A percentile compares a stretch with the other conserved stretches of the same genome.
Evolutionary conservation across 2,797 vertebrate genomes (phyloP).

Genomic region (Urophycis tenuis): DNA sequence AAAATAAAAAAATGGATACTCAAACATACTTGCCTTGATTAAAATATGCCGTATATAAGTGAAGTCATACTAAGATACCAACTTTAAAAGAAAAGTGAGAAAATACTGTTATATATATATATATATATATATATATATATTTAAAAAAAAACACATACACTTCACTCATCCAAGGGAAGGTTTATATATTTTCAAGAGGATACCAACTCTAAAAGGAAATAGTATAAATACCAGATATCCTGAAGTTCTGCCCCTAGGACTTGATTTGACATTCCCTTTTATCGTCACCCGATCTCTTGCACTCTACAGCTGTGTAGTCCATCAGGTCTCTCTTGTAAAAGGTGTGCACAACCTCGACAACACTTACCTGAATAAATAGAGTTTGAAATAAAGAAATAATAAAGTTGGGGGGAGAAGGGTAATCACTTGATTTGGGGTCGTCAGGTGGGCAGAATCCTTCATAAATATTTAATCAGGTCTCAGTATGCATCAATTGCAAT

Average conservation of each 20-base stretch:
- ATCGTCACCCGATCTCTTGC: neutral
- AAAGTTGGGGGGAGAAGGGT: no score
- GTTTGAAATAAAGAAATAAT: no score
- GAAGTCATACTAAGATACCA: no score
- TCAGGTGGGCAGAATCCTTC: neutral
- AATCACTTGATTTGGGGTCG: neutral
- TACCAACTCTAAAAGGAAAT: neutral
- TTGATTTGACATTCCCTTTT: neutral
- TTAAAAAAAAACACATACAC: no score
- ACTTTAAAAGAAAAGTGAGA: neutral
- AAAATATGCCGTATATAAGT: no score
- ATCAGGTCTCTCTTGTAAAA: neutral
- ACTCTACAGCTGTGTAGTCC: neutral
- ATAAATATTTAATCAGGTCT: neutral
- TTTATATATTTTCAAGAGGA: neutral
- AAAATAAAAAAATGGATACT: neutral
- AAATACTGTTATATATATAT: no score
- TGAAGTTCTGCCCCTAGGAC: neutral
- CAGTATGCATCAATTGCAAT: neutral
- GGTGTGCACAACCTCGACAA: neutral
- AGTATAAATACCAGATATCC: neutral
- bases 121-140: no score
- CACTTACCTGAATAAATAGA: neutral
- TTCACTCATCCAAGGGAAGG: no score
- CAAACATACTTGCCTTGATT: no score